phyloP scores from a whole-genome alignment of 2,888 invertebrate species.

The Hylaea fasciaria region DNA sequence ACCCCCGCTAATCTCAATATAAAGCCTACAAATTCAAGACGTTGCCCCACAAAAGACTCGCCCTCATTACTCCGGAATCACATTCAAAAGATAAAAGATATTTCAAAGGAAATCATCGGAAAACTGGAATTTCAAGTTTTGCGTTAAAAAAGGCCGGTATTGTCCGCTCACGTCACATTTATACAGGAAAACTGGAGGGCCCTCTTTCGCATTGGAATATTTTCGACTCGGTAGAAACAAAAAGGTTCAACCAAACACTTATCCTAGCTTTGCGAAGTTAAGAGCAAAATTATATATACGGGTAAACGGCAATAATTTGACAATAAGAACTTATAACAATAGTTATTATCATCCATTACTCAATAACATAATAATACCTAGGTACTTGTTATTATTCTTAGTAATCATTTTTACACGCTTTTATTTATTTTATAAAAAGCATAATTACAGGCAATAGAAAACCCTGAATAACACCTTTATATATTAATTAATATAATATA shows the following conservation, averaged over 20 bases:
- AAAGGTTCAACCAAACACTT: not conserved
- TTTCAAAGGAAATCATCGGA: constrained; percentile 58
- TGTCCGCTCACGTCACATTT: constrained; percentile 58
- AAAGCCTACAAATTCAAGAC: constrained; percentile 37
- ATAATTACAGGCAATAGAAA: too few species aligned
- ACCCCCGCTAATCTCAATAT: constrained; percentile 40
- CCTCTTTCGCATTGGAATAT: constrained; percentile 24
- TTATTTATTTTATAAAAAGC: too few species aligned
- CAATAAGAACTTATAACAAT: too few species aligned
- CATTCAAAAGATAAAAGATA: constrained; percentile 64
- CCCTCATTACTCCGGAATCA: constrained; percentile 60
- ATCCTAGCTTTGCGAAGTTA: not conserved
- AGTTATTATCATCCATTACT: too few species aligned
- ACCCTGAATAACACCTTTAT: too few species aligned
- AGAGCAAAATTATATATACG: too few species aligned
- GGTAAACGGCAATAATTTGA: too few species aligned
- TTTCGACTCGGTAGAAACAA: constrained; percentile 6
- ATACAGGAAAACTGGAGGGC: constrained; percentile 22
- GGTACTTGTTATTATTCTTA: too few species aligned
- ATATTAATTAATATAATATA: too few species aligned
- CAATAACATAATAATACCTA: too few species aligned
- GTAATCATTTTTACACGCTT: too few species aligned
- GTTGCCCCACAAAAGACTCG: constrained; percentile 34
- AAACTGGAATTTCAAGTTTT: constrained; percentile 48
- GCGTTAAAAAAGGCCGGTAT: constrained; percentile 48